Evolutionary conservation across 2,888 invertebrate species (phyloP).

Genomic region (Tholera decimalis): DNA sequence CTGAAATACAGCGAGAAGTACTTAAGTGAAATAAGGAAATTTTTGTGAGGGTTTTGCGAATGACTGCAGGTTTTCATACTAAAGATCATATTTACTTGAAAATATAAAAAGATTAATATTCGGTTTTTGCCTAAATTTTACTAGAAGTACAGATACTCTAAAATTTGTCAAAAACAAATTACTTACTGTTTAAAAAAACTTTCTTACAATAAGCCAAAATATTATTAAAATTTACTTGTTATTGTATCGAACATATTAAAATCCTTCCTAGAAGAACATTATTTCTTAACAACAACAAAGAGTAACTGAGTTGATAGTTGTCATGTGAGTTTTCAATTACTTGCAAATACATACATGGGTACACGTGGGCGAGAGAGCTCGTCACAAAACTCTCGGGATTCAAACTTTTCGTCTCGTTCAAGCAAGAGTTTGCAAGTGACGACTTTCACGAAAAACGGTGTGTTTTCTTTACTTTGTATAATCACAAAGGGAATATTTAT

Average conservation of each 20-base stretch:
- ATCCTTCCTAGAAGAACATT: neutral
- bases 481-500: slow-evolving; percentile 28
- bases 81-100: neutral
- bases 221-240: neutral
- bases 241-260: neutral
- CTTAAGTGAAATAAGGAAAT: slow-evolving; percentile 13
- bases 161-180: neutral
- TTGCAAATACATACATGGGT: slow-evolving; percentile 45
- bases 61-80: neutral
- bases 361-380: slow-evolving; percentile 38
- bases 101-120: neutral
- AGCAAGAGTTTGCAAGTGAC: slow-evolving; percentile 36
- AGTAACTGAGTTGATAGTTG: slow-evolving; percentile 28
- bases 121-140: neutral
- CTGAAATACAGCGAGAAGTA: slow-evolving; percentile 41
- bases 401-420: slow-evolving; percentile 42
- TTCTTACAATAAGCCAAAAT: neutral
- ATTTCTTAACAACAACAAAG: neutral
- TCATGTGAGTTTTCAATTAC: slow-evolving; percentile 45
- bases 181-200: neutral
- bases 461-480: slow-evolving; percentile 28
- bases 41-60: neutral
- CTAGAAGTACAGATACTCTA: no score
- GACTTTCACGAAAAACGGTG: slow-evolving; percentile 34
- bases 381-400: slow-evolving; percentile 47